These are phyloP conservation scores for Nebria salina DNA, from an alignment of 2,888 invertebrate genomes.

Conservation along the genomic window DNA sequence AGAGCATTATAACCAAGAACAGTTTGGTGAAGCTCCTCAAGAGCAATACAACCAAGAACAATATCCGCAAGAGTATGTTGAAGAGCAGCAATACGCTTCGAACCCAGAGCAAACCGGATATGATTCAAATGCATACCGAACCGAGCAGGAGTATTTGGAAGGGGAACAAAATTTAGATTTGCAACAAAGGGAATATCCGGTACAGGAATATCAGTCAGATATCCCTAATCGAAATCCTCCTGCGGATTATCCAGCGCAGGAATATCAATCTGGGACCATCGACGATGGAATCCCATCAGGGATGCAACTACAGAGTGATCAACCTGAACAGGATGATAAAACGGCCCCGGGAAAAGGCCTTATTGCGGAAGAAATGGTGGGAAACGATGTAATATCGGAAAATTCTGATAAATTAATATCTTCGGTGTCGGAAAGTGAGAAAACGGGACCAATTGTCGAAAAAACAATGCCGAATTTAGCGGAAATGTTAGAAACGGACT, in stretches of 20 bases:
- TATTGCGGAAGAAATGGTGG: background rate
- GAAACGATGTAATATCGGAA: conserved; percentile 15
- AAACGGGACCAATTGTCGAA: conserved; percentile 35
- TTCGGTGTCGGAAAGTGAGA: conserved; percentile 11
- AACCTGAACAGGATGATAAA: conserved; percentile 17
- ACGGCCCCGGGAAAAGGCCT: background rate
- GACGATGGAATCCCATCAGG: background rate
- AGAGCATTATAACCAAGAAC: background rate
- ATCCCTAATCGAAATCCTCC: background rate
- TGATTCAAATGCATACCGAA: conserved; percentile 19
- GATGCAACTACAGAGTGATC: background rate
- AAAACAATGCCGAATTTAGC: conserved; percentile 54
- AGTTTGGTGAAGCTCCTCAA: conserved; percentile 46
- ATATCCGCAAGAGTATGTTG: conserved; percentile 8
- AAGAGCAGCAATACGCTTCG: conserved; percentile 23
- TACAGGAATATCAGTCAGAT: background rate
- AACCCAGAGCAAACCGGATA: conserved; percentile 21
- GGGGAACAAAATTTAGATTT: conserved; percentile 36
- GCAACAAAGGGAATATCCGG: conserved; percentile 15
- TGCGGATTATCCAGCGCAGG: background rate
- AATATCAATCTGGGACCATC: background rate
- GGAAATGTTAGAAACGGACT: conserved; percentile 61
- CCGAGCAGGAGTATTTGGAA: conserved; percentile 33
- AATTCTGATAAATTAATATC: conserved; percentile 22
- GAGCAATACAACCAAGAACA: conserved; percentile 32